Percentiles rank a stretch among this genome's conserved stretches.
Evolutionary conservation across 2,113 vertebrate genomes (phyloP).

Genomic region (Chionodraco myersi): DNA sequence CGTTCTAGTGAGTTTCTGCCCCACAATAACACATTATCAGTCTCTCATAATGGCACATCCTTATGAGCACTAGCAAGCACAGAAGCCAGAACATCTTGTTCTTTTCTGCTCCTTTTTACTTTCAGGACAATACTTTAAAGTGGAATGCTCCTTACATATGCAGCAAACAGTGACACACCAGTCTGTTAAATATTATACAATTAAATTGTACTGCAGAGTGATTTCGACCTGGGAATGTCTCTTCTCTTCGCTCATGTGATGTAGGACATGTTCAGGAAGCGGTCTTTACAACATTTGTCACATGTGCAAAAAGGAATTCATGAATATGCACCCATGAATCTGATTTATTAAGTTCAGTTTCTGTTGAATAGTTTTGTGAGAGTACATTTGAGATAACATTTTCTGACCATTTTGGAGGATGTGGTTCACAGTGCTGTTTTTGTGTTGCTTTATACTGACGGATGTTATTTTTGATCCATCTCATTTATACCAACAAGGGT

Average conservation of each 20-base stretch:
- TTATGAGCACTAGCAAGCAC: neutral
- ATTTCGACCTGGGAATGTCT: neutral
- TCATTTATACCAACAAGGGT: no score
- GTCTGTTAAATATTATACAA: neutral
- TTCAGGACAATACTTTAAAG: neutral
- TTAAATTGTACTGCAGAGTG: neutral
- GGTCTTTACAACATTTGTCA: neutral
- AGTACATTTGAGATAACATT: no score
- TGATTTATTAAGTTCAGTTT: no score
- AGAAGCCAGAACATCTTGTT: conserved; percentile 62
- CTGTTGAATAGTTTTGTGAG: no score
- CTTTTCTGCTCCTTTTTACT: conserved; percentile 29
- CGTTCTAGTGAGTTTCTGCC: neutral
- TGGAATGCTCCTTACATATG: neutral
- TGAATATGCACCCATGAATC: neutral
- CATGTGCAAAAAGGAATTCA: neutral
- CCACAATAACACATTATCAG: neutral
- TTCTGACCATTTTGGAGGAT: no score
- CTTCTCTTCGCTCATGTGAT: neutral
- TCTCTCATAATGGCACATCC: neutral
- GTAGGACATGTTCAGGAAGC: neutral
- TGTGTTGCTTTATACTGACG: no score
- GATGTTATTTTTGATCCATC: no score
- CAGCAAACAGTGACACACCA: neutral
- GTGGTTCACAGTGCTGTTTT: no score